Base-by-base conservation (phyloP, 2,113 vertebrate species). In the Bombycilla garrulus region DNA sequence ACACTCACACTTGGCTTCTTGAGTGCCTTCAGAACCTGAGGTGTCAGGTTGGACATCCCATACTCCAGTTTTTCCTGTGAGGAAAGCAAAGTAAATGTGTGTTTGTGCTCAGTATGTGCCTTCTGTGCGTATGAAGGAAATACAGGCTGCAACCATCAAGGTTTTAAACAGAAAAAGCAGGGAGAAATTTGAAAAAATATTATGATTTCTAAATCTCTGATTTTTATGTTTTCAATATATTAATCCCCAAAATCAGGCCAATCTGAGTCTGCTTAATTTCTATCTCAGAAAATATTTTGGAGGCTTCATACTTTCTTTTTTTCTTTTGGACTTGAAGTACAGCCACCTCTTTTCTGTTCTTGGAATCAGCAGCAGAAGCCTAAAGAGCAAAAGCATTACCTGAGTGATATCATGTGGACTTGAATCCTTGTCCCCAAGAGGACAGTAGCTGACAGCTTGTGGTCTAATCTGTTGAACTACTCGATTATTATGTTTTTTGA, bases 401-500 rank as follows among this genome's bases (percentile, higher is more conserved):
- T 81, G 84, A 85, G 51, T 87, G 70, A 58, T 76, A 42, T 23
- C 0, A 2, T 76, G 54, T 78, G 90, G 66, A 50, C 80, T 74
- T 89, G 61, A 90, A 50, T 95, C 91, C 66, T 50, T 87, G 40
- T 81, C 82, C 85, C 92, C 84, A 77, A 22, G 92, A 94, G 92
- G 53, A 95, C 26, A 74, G 92, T 48, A 93, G 90, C 86, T 81
- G 76, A 53, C 83, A 62, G 76, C 77, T 86, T 90, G 69, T 82
- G 57, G 21, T 88, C 80, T 78, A 88, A 77, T 81, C 92, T 91
- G 84, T 71, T 97, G 79, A 95, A 94, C 80, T 94, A 21, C 64
- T 92, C 72, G 70, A 86, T 71, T 69, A 6, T 86, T 79, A 1
- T 70, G 60, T 29, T 44, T 64, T 93, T 93, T 87, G 60, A 10